Percentiles rank a stretch among this genome's conserved stretches.
phyloP scores from a whole-genome alignment of 2,888 invertebrate genomes.

The Aleiodes testaceus region DNA sequence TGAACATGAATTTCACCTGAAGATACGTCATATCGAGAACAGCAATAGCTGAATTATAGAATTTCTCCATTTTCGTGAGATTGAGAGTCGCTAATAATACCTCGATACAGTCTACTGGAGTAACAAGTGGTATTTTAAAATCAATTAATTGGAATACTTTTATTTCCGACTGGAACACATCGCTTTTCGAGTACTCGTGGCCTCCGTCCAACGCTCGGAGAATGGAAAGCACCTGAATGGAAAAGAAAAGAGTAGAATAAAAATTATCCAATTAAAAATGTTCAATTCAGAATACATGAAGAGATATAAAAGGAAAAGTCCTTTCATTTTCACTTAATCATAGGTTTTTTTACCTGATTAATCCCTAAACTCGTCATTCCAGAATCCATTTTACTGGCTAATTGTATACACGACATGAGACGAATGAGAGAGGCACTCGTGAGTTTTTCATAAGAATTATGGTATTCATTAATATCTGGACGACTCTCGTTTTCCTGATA shows the following conservation, averaged over 20 bases:
- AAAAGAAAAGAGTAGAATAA: background rate
- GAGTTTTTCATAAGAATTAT: constrained; percentile 52
- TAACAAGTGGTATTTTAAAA: constrained; percentile 56
- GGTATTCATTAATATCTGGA: constrained; percentile 48
- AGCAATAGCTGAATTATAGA: constrained; percentile 50
- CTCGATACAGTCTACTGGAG: constrained; percentile 58
- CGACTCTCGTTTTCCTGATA: constrained; percentile 44
- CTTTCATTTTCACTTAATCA: too few species aligned
- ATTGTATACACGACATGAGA: constrained; percentile 64
- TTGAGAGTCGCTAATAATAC: constrained; percentile 54
- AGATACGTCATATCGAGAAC: constrained; percentile 61
- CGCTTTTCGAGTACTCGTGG: constrained; percentile 53
- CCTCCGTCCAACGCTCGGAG: constrained; percentile 57
- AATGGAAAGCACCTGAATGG: constrained; percentile 57
- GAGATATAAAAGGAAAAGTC: too few species aligned
- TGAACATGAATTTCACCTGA: constrained; percentile 59
- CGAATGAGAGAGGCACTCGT: constrained; percentile 58
- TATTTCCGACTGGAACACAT: constrained; percentile 59
- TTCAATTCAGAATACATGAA: too few species aligned
- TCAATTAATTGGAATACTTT: constrained; percentile 61
- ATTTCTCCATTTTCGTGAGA: constrained; percentile 47
- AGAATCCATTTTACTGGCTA: constrained; percentile 68
- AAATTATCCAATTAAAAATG: too few species aligned
- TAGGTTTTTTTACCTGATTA: constrained; percentile 54
- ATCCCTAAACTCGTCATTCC: constrained; percentile 54